These are phyloP conservation scores for Meghimatium bilineatum DNA, from an alignment of 2,888 invertebrate genomes.

Conservation along the genomic window DNA sequence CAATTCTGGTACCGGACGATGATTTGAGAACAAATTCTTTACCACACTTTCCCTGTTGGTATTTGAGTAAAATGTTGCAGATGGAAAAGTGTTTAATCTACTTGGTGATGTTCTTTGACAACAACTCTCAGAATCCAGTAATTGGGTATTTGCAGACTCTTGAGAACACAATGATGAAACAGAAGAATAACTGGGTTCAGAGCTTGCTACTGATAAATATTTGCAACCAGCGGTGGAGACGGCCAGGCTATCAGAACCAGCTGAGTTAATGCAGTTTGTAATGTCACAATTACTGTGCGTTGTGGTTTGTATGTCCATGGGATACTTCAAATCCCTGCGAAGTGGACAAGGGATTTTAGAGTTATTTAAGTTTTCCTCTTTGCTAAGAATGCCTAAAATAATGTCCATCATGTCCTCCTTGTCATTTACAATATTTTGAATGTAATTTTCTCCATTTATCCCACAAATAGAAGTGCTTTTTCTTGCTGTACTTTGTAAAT, in stretches of 20 bases:
- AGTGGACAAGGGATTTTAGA: neutral
- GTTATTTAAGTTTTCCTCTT: neutral
- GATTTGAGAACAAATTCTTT: conserved; percentile 31
- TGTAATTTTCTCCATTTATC: neutral
- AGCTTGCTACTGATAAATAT: neutral
- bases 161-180: neutral
- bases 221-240: neutral
- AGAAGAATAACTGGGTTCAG: neutral
- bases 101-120: neutral
- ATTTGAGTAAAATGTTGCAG: conserved; percentile 9
- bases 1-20: neutral
- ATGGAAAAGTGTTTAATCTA: neutral
- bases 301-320: neutral
- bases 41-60: conserved; percentile 7
- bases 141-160: neutral
- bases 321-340: neutral
- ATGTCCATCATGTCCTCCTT: neutral
- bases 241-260: neutral
- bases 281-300: neutral
- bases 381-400: conserved; percentile 33
- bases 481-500: neutral
- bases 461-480: neutral
- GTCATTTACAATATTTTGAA: neutral
- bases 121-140: neutral
- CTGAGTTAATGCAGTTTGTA: neutral